phyloP scores from a whole-genome alignment of 1,140 invertebrate genomes.

The Sarcophaga peregrina region DNA sequence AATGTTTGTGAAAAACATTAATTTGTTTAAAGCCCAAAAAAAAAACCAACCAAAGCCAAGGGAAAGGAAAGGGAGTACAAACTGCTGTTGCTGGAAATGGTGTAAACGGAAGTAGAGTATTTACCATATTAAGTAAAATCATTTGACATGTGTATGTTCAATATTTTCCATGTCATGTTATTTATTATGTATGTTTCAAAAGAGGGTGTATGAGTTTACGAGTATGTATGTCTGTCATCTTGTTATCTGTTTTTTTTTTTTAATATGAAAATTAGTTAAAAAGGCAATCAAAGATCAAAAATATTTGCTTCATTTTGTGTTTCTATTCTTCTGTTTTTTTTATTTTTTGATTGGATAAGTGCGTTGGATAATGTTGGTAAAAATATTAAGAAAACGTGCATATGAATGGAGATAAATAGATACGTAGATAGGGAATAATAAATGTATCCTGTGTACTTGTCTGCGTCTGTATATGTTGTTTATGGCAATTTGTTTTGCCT shows the following conservation, averaged over 20 bases:
- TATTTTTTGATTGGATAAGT: conserved; percentile 20
- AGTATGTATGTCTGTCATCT: not conserved
- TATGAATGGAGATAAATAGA: not conserved
- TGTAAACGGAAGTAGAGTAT: not conserved
- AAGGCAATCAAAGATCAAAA: conserved; percentile 38
- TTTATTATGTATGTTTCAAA: not conserved
- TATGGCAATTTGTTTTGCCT: too few species aligned
- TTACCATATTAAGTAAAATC: not conserved
- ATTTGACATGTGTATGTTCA: not conserved
- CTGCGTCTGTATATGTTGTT: too few species aligned
- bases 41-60: not conserved
- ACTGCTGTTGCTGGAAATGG: too few species aligned
- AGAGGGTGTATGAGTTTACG: not conserved
- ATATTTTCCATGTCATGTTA: conserved; percentile 11
- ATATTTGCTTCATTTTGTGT: not conserved
- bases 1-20: conserved; percentile 36
- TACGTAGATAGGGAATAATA: too few species aligned
- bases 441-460: too few species aligned
- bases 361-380: not conserved
- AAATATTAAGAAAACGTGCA: conserved; percentile 24
- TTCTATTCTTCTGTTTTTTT: not conserved
- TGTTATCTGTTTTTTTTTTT: not conserved
- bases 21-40: not conserved
- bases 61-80: not conserved
- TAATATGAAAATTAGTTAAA: conserved; percentile 42